phyloP scores from a whole-genome alignment of 2,113 vertebrate species.

The Microcebus griseorufus region DNA sequence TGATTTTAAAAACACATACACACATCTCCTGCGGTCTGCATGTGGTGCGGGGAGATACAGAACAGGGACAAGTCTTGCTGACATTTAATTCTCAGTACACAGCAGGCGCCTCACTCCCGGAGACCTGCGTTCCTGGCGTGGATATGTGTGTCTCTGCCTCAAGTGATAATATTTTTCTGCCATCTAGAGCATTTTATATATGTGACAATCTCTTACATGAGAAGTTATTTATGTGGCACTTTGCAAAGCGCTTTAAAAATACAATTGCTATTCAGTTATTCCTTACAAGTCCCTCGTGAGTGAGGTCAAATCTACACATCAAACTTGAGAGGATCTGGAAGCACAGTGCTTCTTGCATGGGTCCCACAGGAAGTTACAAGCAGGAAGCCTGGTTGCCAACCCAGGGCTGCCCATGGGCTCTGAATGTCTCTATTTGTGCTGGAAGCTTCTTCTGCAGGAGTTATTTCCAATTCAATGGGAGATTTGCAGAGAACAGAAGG shows the following conservation, averaged over 20 bases:
- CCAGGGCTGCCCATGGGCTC: not conserved
- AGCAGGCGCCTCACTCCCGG: too few relatives aligned
- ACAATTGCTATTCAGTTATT: not conserved
- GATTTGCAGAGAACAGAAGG: not conserved
- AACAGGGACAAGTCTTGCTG: not conserved
- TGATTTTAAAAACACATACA: not conserved
- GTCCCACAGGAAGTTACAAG: not conserved
- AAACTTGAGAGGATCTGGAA: not conserved
- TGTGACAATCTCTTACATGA: not conserved
- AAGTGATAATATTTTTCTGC: not conserved
- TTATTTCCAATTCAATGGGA: constrained; percentile 11
- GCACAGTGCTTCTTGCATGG: not conserved
- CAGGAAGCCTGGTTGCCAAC: not conserved
- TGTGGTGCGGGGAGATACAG: not conserved
- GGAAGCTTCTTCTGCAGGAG: not conserved
- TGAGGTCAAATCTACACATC: not conserved
- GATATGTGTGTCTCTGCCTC: not conserved
- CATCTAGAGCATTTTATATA: not conserved
- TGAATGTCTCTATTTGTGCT: not conserved
- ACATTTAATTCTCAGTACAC: not conserved
- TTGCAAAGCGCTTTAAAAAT: constrained; percentile 50
- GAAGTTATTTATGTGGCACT: constrained; percentile 10
- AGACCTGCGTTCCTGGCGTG: not conserved
- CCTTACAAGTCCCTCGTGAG: not conserved
- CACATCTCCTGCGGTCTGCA: not conserved